Base-by-base conservation (phyloP, 2,113 vertebrate genomes). In the Cyrtonyx montezumae region DNA sequence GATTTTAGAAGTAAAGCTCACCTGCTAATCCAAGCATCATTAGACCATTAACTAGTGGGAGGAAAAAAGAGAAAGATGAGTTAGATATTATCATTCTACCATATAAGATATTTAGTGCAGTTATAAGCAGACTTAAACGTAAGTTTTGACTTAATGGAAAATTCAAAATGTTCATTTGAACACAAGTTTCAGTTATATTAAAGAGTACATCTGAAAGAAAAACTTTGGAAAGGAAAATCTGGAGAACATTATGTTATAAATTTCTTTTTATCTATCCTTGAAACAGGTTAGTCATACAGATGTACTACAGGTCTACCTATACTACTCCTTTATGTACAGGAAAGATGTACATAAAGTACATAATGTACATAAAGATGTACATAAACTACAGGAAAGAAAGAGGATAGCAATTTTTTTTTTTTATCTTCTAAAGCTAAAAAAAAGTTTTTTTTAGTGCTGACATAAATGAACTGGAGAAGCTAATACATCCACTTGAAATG, bases 21-120 rank as follows among this genome's bases (percentile, higher is more conserved):
- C 96, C 97, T 96, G 95, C 4, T 0, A 96, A 94, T 97, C 96
- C 96, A 68, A 97, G 91, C 0, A 8, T 93, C 89, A 96, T 85
- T 81, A 97, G 73, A 73, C 95, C 88, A 68, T 95, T 96, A 93
- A 95, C 96, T 97, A 78, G 22, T 16, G 20, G 43, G 23, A 19
- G 5, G 1, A n/a, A 51, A 73, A 45, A 28, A 66, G 19, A 87
- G 3, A 79, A 7, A 91, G 21, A 78, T 67, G 2, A 63, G 45
- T 96, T 91, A 96, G 80, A 91, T 15, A 74, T 2, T 14, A 45
- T 58, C 56, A 46, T 26, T 30, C 14, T 58, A 55, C 63, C 69
- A 53, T 3, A 86, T 30, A 78, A 92, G 48, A 83, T 15, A 36
- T 68, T 28, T 61, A 85, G 13, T 42, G 25, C 19, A 92, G 65